These are phyloP conservation scores for Speoplatyrhinus poulsoni DNA, from an alignment of 2,113 vertebrate genomes.

Conservation along the genomic window DNA sequence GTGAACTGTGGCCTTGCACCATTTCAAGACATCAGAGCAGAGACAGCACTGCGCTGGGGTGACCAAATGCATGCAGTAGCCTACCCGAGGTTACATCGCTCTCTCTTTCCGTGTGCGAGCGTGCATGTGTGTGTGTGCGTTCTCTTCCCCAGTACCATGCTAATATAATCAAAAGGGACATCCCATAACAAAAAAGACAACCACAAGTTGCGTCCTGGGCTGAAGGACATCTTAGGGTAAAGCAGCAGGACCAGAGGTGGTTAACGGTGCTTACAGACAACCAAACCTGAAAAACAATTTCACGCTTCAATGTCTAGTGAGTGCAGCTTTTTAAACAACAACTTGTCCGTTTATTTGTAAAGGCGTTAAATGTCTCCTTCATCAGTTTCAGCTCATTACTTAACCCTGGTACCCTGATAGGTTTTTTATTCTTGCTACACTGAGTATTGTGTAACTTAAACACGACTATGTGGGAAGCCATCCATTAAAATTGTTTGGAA, in stretches of 20 bases:
- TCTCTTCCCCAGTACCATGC: slow-evolving; percentile 44
- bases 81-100: slow-evolving; percentile 42
- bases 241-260: slow-evolving; percentile 32
- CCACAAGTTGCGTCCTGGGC: slow-evolving; percentile 13
- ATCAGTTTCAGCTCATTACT: too few relatives aligned
- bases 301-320: neutral
- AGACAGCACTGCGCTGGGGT: slow-evolving; percentile 51
- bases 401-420: too few relatives aligned
- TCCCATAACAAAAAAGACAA: slow-evolving; percentile 42
- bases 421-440: too few relatives aligned
- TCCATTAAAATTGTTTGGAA: too few relatives aligned
- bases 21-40: slow-evolving; percentile 64
- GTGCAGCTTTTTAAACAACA: too few relatives aligned
- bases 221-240: slow-evolving; percentile 29
- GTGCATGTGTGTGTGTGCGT: slow-evolving; percentile 50
- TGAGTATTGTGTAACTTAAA: too few relatives aligned
- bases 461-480: too few relatives aligned
- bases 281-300: slow-evolving; percentile 30
- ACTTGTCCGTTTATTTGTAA: too few relatives aligned
- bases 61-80: slow-evolving; percentile 32
- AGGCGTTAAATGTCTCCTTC: too few relatives aligned
- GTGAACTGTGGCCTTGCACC: slow-evolving; percentile 60
- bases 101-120: neutral
- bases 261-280: slow-evolving; percentile 4
- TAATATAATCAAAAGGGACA: slow-evolving; percentile 50